Evolutionary conservation across 2,113 vertebrate species (phyloP), one percentile per base, ranked within the genome.

Genomic region (Triplophysa siluroides): DNA sequence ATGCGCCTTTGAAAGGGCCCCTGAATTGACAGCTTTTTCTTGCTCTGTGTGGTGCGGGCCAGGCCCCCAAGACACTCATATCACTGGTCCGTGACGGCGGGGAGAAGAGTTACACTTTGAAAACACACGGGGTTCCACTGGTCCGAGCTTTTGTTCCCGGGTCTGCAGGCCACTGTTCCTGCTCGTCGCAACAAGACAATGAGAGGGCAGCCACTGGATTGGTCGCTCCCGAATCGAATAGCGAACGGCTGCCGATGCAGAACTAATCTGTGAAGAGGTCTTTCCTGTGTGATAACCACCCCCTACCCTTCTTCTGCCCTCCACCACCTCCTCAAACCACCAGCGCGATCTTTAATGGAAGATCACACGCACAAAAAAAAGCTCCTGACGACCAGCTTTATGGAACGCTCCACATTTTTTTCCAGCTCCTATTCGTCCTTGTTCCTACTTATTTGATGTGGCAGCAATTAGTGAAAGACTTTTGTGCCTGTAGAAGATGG

Each of bases 371-470:
- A 76, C 82, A 87, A 82, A 89, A 87, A 58, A 3, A 81, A 43
- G 56, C 33, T 81, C 79, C 63, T 71, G 88, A 38, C 33, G 33
- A 38, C 87, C 90, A 86, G 82, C 23, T 2, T 91, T 90, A 89
- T 89, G 89, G 82, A 87, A 86, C 33, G 87, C 86, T 82, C 85
- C 86, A 86, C 84, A 7, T 88, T 89, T 91, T 76, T 83, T 90
- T 90, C 76, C 84, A 88, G 94, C 90, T 91, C 88, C 91, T 91
- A 86, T 84, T 76, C 86, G 81, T 91, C 91, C 91, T 80, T 92
- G 88, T 87, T 88, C 89, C 88, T 85, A 73, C 90, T 93, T 92
- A 95, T 95, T 95, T 96, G 93, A 96, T 95, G 94, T 95, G 93
- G 93, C 93, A 91, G 91, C 92, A 95, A 94, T 96, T 96, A 96